Conservation (phyloP, 2,797 vertebrate genomes). For the Sciurus vulgaris region DNA sequence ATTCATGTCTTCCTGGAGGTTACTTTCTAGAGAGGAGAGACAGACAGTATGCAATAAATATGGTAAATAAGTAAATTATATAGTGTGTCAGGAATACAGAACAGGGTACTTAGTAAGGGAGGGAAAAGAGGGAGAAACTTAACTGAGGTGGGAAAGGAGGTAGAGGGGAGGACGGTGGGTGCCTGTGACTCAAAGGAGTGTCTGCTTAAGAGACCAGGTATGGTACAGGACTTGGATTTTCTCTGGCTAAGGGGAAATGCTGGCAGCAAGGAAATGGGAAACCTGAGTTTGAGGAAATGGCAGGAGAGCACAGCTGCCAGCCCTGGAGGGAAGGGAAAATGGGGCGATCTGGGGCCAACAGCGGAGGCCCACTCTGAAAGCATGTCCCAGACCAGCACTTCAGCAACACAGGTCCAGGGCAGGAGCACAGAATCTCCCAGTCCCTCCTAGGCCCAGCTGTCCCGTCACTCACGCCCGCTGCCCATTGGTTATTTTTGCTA, state of each 20-base stretch:
- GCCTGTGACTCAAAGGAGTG: background rate
- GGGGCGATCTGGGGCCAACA: background rate
- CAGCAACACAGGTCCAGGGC: background rate
- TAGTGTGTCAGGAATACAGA: background rate
- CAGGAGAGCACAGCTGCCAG: background rate
- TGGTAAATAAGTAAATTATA: background rate
- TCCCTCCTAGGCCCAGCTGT: conserved; percentile 86
- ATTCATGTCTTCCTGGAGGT: background rate
- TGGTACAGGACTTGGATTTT: background rate
- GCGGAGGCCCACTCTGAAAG: background rate
- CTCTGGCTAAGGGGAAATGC: background rate
- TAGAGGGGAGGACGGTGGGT: background rate
- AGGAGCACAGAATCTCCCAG: conserved; percentile 64
- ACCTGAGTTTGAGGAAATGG: background rate
- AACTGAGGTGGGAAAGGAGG: background rate
- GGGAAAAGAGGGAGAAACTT: background rate
- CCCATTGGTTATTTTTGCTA: conserved; percentile 89
- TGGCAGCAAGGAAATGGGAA: background rate
- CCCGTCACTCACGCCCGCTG: conserved; percentile 88
- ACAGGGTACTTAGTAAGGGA: background rate
- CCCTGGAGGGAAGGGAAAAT: background rate
- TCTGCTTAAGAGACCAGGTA: background rate
- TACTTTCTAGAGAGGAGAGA: conserved; percentile 12
- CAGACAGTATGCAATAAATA: background rate
- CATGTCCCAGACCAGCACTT: background rate